A percentile compares a stretch with the other conserved stretches of the same genome.
These are phyloP conservation scores for Pelusios castaneus DNA, from an alignment of 2,113 vertebrate genomes.

Conservation along the genomic window DNA sequence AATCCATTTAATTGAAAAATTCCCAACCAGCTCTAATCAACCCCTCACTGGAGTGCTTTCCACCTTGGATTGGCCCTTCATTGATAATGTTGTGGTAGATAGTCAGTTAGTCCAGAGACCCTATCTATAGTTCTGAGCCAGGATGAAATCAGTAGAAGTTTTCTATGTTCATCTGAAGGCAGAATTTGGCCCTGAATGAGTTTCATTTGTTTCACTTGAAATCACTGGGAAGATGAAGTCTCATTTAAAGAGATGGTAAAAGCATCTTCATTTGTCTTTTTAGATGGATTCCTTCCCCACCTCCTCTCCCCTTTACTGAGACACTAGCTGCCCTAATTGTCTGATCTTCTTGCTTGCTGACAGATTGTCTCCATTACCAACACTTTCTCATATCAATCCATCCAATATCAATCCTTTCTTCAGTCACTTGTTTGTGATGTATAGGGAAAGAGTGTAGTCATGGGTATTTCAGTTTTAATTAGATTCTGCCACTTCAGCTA, in stretches of 20 bases:
- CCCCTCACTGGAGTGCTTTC: not conserved
- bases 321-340: conserved; percentile 19
- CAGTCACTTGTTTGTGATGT: conserved; percentile 25
- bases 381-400: conserved; percentile 11
- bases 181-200: not conserved
- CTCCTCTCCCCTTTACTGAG: not conserved
- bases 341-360: conserved; percentile 3
- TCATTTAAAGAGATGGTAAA: not conserved
- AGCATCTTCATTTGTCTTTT: not conserved
- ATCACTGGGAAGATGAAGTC: not conserved
- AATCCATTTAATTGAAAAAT: not conserved
- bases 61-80: not conserved
- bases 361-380: conserved; percentile 26
- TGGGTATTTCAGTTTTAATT: conserved; percentile 59
- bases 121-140: not conserved
- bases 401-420: not conserved
- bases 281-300: not conserved
- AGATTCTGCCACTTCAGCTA: conserved; percentile 62
- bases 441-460: conserved; percentile 12
- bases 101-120: not conserved
- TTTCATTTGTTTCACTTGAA: not conserved
- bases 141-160: not conserved
- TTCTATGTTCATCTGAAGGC: not conserved
- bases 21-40: not conserved
- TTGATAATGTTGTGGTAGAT: no score